phyloP scores from a whole-genome alignment of 2,797 vertebrate species.

The Lophotriccus pileatus region DNA sequence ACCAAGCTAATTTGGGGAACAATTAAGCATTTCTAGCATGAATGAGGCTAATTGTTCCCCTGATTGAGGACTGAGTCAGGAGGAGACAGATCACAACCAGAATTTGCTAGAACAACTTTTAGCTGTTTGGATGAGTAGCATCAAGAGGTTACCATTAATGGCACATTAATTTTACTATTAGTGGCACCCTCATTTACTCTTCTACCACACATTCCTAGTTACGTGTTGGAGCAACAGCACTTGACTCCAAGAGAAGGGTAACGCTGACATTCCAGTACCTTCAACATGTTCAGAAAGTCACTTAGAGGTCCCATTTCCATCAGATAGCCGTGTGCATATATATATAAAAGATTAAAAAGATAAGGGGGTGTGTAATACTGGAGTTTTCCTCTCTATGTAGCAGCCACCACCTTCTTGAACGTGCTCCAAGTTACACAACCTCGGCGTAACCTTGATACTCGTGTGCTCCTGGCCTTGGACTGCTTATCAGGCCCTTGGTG shows the following conservation, averaged over 20 bases:
- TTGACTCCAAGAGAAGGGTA: neutral
- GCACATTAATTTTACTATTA: neutral
- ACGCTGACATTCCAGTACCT: neutral
- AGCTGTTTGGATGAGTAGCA: neutral
- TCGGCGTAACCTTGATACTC: neutral
- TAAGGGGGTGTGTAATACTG: neutral
- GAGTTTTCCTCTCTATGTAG: rapidly evolving
- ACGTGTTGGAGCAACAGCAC: neutral
- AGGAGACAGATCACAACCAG: neutral
- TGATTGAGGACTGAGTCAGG: neutral
- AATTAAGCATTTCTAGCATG: neutral
- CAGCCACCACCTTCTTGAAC: neutral
- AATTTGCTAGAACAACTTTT: neutral
- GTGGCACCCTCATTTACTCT: neutral
- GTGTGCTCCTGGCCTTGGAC: neutral
- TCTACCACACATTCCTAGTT: neutral
- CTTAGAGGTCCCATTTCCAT: neutral
- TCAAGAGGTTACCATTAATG: neutral
- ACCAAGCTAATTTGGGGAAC: slow-evolving; percentile 20
- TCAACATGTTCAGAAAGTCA: neutral
- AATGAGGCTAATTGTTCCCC: slow-evolving; percentile 17
- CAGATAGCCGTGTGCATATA: neutral
- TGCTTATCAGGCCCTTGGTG: neutral
- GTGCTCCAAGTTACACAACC: neutral
- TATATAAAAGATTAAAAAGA: neutral